Conservation (phyloP, 2,113 vertebrate species). For the Okapia johnstoni region DNA sequence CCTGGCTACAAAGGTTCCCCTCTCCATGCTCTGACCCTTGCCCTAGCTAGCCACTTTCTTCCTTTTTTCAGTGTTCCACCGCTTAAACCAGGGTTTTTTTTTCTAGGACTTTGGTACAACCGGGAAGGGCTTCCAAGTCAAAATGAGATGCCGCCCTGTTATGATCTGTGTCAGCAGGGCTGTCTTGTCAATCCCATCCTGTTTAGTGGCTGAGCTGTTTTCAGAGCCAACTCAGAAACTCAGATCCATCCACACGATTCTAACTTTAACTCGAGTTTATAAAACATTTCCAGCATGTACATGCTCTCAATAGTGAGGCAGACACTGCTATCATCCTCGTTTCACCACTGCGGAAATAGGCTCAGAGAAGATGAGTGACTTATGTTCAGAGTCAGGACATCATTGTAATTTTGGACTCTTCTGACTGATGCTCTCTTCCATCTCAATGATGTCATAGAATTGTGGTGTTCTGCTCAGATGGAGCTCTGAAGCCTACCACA, state of each 20-base stretch:
- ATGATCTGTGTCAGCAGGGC: background rate
- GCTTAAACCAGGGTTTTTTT: background rate
- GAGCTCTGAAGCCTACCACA: background rate
- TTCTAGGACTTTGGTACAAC: background rate
- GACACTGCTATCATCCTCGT: background rate
- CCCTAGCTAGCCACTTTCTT: background rate
- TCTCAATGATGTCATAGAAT: background rate
- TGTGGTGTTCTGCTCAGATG: background rate
- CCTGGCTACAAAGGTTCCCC: background rate
- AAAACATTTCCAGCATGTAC: background rate
- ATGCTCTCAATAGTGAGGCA: background rate
- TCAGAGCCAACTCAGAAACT: slow-evolving; percentile 14
- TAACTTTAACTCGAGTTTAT: background rate
- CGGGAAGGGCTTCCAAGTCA: background rate
- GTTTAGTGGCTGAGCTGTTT: slow-evolving; percentile 7
- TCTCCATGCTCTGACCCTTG: background rate
- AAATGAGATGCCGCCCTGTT: background rate
- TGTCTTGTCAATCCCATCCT: background rate
- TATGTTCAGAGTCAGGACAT: background rate
- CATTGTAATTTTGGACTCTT: background rate
- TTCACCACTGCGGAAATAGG: background rate
- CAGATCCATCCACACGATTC: background rate
- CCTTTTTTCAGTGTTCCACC: background rate
- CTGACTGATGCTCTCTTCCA: background rate
- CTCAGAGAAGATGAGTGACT: background rate